Evolutionary conservation across 2,888 invertebrate genomes (phyloP).

Genomic region (Zhuqinia jingwanae): DNA sequence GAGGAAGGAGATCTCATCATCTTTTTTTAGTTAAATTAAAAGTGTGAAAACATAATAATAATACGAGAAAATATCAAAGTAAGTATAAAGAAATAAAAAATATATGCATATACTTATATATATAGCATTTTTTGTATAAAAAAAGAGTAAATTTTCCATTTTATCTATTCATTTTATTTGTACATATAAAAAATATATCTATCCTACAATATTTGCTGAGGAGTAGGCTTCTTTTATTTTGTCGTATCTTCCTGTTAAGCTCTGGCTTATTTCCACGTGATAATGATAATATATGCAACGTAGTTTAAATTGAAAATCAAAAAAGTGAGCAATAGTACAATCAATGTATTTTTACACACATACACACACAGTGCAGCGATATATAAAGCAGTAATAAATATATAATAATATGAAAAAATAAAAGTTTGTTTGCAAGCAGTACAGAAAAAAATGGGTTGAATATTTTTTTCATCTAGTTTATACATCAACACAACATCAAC

Average conservation of each 20-base stretch:
- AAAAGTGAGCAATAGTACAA: background rate
- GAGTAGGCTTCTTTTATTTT: constrained; percentile 6
- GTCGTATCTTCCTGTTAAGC: constrained; percentile 40
- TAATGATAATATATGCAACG: constrained; percentile 1
- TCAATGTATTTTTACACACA: background rate
- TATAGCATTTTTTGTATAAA: background rate
- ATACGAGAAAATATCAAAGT: background rate
- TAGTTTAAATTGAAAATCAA: background rate
- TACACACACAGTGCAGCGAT: constrained; percentile 58
- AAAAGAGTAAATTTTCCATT: constrained; percentile 5
- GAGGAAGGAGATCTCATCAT: no score
- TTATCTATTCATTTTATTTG: background rate
- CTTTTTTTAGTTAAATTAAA: no score
- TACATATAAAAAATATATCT: background rate
- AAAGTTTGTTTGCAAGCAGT: constrained; percentile 42
- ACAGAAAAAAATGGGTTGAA: constrained; percentile 52
- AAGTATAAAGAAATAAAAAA: background rate
- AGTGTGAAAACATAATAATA: no score
- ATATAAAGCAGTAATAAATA: constrained; percentile 4
- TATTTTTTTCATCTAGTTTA: constrained; percentile 46
- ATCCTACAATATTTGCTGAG: background rate
- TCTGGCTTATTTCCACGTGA: constrained; percentile 77
- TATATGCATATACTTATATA: background rate
- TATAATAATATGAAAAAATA: constrained; percentile 7
- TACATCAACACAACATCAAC: constrained; percentile 14